Evolutionary conservation across 2,797 vertebrate genomes (phyloP), one percentile per base, ranked within the genome.

Genomic region (Gallinago nigripennis): DNA sequence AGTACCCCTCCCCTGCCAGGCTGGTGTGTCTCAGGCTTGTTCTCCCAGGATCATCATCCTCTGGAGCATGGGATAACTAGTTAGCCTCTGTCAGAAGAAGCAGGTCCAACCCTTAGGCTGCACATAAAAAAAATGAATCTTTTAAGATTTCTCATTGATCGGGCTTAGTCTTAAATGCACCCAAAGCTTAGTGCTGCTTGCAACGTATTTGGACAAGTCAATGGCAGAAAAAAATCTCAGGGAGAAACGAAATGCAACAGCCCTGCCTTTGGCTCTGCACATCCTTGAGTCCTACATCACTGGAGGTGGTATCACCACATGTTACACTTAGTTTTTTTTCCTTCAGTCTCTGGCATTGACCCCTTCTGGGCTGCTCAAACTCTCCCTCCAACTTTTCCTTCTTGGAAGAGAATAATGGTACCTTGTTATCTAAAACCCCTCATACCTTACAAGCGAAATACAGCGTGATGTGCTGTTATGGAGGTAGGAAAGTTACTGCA

Each of bases 251-350:
- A 78, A 65, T 30, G 27, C 15, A 8, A 1, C 5, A 9, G 51
- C n/a, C 21, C 39, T 86, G 46, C 27, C 35, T 83, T 57, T 64
- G 65, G 14, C 37, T 86, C 18, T 31, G 28, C 31, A 19, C 1
- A 3, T 61, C 23, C 24, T 72, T 39, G 19, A 76, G 11, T 35
- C 0, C 0, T 45, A 31, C 0, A 0, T 6, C 60, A 43, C 51
- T 24, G 7, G 30, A 87, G 14, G 10, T 15, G 27, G 5, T 43
- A 69, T 27, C 18, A 53, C 10, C 37, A 23, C 8, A 1, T 12
- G 9, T 25, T 53, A 13, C 7, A 2, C 6, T 66, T 88, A 60
- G 39, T 30, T 58, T 6, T 25, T 68, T 66, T 41, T 16, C 6
- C 16, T 82, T 80, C 20, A 48, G 1, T 21, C 12, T 60, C n/a